Evolutionary conservation across 2,113 vertebrate genomes (phyloP).

Genomic region (Leptodactylus fuscus): DNA sequence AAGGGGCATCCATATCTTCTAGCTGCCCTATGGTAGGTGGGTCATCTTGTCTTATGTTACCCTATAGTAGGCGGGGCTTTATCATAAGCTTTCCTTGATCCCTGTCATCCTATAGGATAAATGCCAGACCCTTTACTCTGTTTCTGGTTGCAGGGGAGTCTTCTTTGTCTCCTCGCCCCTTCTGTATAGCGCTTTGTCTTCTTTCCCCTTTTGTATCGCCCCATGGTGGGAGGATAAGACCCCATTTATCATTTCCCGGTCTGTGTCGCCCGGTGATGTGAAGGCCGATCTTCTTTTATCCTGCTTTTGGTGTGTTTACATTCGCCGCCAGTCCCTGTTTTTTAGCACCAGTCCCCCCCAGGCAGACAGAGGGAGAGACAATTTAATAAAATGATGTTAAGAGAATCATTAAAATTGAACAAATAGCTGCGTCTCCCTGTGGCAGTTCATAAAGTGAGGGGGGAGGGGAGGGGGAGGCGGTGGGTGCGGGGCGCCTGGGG

Average conservation of each 20-base stretch:
- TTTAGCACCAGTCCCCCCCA: neutral
- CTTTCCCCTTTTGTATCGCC: neutral
- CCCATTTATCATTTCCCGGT: neutral
- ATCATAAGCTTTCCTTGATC: no score
- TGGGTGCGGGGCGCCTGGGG: conserved; percentile 28
- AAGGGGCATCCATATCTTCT: neutral
- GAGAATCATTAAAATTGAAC: conserved; percentile 59
- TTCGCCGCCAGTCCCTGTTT: neutral
- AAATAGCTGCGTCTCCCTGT: conserved; percentile 48
- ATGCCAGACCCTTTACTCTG: no score
- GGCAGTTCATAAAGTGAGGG: conserved; percentile 46
- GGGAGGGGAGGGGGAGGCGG: neutral
- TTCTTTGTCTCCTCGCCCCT: no score
- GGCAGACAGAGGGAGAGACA: conserved; percentile 41
- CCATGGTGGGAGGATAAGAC: neutral
- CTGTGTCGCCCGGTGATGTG: neutral
- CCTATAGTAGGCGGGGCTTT: neutral
- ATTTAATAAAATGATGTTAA: conserved; percentile 57
- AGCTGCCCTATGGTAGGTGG: neutral
- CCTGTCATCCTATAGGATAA: no score
- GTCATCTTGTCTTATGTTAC: neutral
- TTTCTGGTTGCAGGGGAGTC: no score
- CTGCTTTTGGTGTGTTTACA: neutral
- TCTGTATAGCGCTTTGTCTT: no score
- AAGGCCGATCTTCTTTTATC: neutral